Conservation (phyloP, 2,797 vertebrate species). For the Darevskia nairensis region DNA sequence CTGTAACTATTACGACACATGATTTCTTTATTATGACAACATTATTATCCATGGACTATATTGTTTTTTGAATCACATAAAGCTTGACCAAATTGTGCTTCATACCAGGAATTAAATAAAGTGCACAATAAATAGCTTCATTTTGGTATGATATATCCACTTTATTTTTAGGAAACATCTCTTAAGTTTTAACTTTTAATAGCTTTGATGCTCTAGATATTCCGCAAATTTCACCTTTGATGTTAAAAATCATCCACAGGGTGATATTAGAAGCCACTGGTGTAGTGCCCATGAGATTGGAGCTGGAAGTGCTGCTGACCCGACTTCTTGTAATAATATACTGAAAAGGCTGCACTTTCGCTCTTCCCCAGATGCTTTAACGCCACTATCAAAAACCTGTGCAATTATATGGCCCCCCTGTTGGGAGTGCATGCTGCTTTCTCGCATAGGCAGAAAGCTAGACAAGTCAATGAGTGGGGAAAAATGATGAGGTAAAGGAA, state of each 20-base stretch:
- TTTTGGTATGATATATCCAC: not conserved
- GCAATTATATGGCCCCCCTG: conserved; percentile 78
- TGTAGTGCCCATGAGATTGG: conserved; percentile 48
- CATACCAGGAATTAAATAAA: not conserved
- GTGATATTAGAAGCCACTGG: conserved; percentile 1
- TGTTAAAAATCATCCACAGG: conserved; percentile 14
- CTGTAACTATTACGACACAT: no score
- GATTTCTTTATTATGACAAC: not conserved
- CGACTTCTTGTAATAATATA: conserved; percentile 58
- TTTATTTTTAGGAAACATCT: not conserved
- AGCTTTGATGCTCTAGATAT: conserved; percentile 8
- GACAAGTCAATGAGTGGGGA: conserved; percentile 74
- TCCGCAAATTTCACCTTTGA: not conserved
- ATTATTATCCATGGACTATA: not conserved
- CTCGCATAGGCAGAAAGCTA: conserved; percentile 74
- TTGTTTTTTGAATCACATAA: not conserved
- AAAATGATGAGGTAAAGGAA: conserved; percentile 58
- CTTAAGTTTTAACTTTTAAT: not conserved
- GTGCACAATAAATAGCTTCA: not conserved
- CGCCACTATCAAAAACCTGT: conserved; percentile 73
- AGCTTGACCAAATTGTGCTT: conserved; percentile 22
- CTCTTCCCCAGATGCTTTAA: conserved; percentile 64
- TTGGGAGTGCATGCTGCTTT: conserved; percentile 74
- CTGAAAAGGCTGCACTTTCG: conserved; percentile 47
- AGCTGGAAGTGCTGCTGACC: conserved; percentile 70